Conservation (phyloP, 2,113 vertebrate genomes). For the Hirundichthys speculiger region DNA sequence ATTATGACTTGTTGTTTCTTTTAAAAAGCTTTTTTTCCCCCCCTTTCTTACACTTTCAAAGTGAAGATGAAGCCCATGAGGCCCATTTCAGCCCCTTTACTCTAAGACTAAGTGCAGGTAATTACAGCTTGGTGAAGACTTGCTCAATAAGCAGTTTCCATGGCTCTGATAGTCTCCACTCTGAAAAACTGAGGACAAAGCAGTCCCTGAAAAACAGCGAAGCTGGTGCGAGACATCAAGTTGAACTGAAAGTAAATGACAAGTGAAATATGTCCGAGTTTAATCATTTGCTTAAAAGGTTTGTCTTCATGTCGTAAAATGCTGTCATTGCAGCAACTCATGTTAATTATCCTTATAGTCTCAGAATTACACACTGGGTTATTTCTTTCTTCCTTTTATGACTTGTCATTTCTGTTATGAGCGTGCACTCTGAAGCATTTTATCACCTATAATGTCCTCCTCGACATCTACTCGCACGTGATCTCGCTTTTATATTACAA, state of each 20-base stretch:
- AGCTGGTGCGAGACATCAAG: not conserved
- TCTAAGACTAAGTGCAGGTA: not conserved
- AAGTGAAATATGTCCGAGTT: not conserved
- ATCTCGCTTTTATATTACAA: not conserved
- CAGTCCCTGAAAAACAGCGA: not conserved
- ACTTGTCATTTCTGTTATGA: too few species aligned
- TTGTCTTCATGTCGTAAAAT: too few species aligned
- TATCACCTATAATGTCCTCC: not conserved
- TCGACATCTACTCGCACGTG: not conserved
- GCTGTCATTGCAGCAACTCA: too few species aligned
- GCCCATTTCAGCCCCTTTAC: not conserved
- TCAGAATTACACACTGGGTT: too few species aligned
- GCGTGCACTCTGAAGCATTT: not conserved
- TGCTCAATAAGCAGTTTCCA: constrained; percentile 56
- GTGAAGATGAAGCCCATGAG: too few species aligned
- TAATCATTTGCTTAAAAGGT: too few species aligned
- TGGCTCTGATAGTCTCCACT: constrained; percentile 2
- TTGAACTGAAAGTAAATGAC: not conserved
- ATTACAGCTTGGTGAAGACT: constrained; percentile 30
- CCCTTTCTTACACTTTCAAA: too few species aligned
- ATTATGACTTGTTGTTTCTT: too few species aligned
- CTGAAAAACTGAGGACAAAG: constrained; percentile 9
- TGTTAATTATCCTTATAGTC: too few species aligned
- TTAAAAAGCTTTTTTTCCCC: too few species aligned
- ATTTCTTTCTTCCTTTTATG: too few species aligned